Percentiles rank a stretch among this genome's conserved stretches.
Evolutionary conservation across 1,140 invertebrate genomes (phyloP).

Genomic region (Popillia japonica): DNA sequence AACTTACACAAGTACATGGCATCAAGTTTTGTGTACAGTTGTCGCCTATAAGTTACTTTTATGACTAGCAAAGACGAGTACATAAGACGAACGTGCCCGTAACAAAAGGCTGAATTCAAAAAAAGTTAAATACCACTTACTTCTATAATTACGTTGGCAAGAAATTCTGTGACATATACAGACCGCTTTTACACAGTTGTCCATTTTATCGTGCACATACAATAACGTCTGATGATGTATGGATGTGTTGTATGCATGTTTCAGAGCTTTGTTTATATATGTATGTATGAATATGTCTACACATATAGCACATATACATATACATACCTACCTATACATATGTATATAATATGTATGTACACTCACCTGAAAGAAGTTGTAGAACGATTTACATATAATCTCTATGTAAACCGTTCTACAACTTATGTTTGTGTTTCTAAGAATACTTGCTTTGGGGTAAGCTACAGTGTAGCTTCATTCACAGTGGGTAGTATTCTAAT

Average conservation of each 20-base stretch:
- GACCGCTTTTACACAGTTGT: slow-evolving; percentile 5
- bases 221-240: not conserved
- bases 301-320: too few species aligned
- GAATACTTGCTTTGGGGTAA: too few species aligned
- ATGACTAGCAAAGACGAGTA: not conserved
- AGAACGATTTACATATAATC: too few species aligned
- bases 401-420: too few species aligned
- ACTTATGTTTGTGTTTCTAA: too few species aligned
- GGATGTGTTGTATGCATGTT: not conserved
- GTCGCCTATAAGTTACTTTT: not conserved
- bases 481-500: too few species aligned
- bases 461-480: too few species aligned
- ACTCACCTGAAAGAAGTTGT: too few species aligned
- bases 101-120: slow-evolving; percentile 16
- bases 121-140: slow-evolving; percentile 21
- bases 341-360: too few species aligned
- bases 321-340: too few species aligned
- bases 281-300: too few species aligned
- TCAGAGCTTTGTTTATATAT: too few species aligned
- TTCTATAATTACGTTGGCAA: slow-evolving; percentile 29
- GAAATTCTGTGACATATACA: not conserved
- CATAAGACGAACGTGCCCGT: slow-evolving; percentile 17
- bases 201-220: slow-evolving; percentile 2
- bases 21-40: not conserved
- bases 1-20: not conserved